These are phyloP conservation scores for Ectemnius cavifrons DNA, from an alignment of 2,888 invertebrate species.

Conservation along the genomic window DNA sequence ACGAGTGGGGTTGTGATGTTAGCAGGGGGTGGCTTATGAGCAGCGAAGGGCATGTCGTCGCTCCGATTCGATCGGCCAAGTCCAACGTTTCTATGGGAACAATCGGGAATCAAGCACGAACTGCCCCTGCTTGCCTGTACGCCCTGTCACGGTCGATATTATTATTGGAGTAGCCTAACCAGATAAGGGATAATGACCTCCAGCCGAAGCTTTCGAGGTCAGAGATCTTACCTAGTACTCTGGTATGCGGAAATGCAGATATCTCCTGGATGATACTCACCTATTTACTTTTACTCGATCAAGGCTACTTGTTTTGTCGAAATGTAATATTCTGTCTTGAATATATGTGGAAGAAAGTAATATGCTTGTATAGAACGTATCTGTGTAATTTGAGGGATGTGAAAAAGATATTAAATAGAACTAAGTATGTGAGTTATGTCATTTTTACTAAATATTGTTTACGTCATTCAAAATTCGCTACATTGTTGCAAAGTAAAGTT, in stretches of 20 bases:
- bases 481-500: too few relatives aligned
- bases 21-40: slow-evolving; percentile 16
- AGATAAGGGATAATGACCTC: slow-evolving; percentile 74
- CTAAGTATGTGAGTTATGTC: too few relatives aligned
- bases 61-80: slow-evolving; percentile 66
- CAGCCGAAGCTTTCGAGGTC: slow-evolving; percentile 60
- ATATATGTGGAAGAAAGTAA: too few relatives aligned
- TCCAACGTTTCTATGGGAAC: slow-evolving; percentile 71
- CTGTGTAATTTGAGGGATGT: too few relatives aligned
- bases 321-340: too few relatives aligned
- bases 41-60: slow-evolving; percentile 43
- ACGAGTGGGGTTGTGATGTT: too few relatives aligned
- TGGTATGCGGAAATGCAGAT: slow-evolving; percentile 6
- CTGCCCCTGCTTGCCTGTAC: slow-evolving; percentile 16
- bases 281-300: neutral
- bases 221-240: slow-evolving; percentile 43
- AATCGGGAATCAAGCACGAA: slow-evolving; percentile 61
- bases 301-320: too few relatives aligned
- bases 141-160: slow-evolving; percentile 68
- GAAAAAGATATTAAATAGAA: too few relatives aligned
- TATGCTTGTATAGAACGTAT: too few relatives aligned
- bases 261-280: neutral
- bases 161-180: slow-evolving; percentile 62
- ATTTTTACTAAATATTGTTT: too few relatives aligned
- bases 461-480: too few relatives aligned